A percentile compares a stretch with the other conserved stretches of the same genome.
phyloP scores from a whole-genome alignment of 2,113 vertebrate genomes.

The Siniperca knerii region DNA sequence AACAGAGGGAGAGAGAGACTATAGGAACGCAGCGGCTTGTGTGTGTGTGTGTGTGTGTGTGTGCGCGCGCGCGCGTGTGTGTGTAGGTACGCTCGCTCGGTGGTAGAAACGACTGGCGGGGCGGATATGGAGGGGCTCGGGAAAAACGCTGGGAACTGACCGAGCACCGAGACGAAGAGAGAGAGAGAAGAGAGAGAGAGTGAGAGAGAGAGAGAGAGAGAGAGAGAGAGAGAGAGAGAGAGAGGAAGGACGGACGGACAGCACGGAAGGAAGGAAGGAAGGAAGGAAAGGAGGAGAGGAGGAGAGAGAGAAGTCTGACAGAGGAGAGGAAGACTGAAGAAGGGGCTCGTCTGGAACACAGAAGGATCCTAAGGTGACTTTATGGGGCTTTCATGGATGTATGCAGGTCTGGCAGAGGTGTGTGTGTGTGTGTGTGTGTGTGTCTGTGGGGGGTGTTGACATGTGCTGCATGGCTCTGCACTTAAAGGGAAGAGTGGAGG shows the following conservation, averaged over 20 bases:
- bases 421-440: slow-evolving; percentile 44
- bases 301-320: slow-evolving; percentile 68
- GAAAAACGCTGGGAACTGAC: slow-evolving; percentile 81
- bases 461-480: slow-evolving; percentile 70
- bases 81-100: slow-evolving; percentile 65
- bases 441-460: slow-evolving; percentile 63
- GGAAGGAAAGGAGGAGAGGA: slow-evolving; percentile 43
- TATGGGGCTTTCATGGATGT: slow-evolving; percentile 55
- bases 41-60: slow-evolving; percentile 57
- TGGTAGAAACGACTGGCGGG: slow-evolving; percentile 79
- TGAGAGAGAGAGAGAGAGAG: slow-evolving; percentile 43
- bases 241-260: slow-evolving; percentile 51
- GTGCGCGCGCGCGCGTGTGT: slow-evolving; percentile 52
- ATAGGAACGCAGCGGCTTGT: slow-evolving; percentile 81
- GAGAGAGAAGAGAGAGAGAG: slow-evolving; percentile 27
- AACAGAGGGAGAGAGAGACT: slow-evolving; percentile 72
- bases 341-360: slow-evolving; percentile 76
- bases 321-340: slow-evolving; percentile 68
- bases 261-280: slow-evolving; percentile 48
- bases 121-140: slow-evolving; percentile 84
- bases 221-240: slow-evolving; percentile 38
- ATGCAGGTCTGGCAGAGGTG: slow-evolving; percentile 41
- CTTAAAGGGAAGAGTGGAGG: slow-evolving; percentile 60
- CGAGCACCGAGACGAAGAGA: slow-evolving; percentile 61
- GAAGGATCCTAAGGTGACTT: slow-evolving; percentile 85